Conservation (phyloP, 2,113 vertebrate species). For the Mohoua ochrocephala region DNA sequence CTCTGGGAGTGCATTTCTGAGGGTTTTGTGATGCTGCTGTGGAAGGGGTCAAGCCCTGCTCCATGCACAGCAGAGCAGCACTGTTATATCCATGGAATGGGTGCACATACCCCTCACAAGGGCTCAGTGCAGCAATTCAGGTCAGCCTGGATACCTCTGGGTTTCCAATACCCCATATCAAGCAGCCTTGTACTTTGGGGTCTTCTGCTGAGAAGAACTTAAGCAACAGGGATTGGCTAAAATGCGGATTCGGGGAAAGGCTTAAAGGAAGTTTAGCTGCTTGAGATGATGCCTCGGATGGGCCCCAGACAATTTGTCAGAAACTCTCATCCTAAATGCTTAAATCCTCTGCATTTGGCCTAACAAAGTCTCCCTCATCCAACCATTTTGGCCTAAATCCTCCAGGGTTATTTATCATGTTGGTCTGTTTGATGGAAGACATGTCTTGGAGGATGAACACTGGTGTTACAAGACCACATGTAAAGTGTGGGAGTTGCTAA, state of each 20-base stretch:
- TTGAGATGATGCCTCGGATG: not conserved
- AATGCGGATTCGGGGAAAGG: not conserved
- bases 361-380: not conserved
- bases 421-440: not conserved
- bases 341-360: not conserved
- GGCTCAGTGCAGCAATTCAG: not conserved
- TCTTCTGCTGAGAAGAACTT: not conserved
- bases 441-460: not conserved
- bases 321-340: not conserved
- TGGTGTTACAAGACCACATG: not conserved
- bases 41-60: not conserved
- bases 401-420: not conserved
- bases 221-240: not conserved
- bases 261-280: not conserved
- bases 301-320: not conserved
- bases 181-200: not conserved
- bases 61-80: not conserved
- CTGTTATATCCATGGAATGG: not conserved
- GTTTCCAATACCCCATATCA: not conserved
- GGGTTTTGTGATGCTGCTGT: not conserved
- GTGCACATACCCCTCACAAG: not conserved
- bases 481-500: constrained; percentile 51
- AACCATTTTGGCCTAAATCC: not conserved
- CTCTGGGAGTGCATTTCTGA: not conserved
- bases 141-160: not conserved